Conservation (phyloP, 2,113 vertebrate genomes). For the Ochotona princeps region DNA sequence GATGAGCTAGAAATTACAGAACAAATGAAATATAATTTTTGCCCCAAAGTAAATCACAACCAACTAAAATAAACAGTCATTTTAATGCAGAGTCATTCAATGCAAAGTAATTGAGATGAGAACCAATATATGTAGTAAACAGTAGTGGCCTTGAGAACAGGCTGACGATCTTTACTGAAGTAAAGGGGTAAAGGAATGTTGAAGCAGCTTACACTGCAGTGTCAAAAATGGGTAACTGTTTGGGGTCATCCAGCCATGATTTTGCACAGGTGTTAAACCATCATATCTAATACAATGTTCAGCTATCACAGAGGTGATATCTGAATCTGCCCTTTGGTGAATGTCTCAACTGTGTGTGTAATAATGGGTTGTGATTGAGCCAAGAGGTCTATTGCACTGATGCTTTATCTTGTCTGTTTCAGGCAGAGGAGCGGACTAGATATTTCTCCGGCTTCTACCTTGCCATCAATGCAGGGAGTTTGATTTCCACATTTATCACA, state of each 20-base stretch:
- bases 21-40: slow-evolving; percentile 29
- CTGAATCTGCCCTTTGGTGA: background rate
- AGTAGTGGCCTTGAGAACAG: background rate
- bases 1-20: background rate
- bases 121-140: background rate
- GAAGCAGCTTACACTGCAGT: slow-evolving; percentile 13
- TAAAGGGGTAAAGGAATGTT: slow-evolving; percentile 23
- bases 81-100: slow-evolving; percentile 52
- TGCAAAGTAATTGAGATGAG: slow-evolving; percentile 31
- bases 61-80: background rate
- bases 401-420: slow-evolving; percentile 74
- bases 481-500: slow-evolving; percentile 96
- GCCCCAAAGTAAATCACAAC: background rate
- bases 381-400: slow-evolving; percentile 17
- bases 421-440: slow-evolving; percentile 93
- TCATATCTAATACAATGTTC: background rate
- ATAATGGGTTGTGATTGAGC: background rate
- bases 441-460: slow-evolving; percentile 99
- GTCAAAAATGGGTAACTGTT: slow-evolving; percentile 36
- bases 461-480: slow-evolving; percentile 96
- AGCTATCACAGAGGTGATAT: background rate
- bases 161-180: background rate
- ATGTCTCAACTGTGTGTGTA: slow-evolving; percentile 20
- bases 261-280: background rate
- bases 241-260: background rate